Evolutionary conservation across 2,113 vertebrate genomes (phyloP), one percentile per base, ranked within the genome.

Genomic region (Lophotis ruficrista): DNA sequence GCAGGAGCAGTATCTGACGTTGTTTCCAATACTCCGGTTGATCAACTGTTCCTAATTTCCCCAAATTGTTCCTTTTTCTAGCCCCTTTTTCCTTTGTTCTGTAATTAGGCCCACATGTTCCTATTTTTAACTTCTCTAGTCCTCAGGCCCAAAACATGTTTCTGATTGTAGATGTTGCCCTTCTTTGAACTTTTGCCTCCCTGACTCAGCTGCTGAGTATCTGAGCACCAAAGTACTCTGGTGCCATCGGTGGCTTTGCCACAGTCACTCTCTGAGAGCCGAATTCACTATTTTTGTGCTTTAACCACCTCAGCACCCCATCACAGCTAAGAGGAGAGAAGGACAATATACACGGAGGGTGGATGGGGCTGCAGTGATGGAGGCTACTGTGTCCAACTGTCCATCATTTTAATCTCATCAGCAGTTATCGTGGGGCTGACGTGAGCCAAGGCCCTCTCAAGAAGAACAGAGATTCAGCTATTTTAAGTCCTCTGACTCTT

Each of bases 91-190:
- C 70, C 70, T 93, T 97, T 97, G 94, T 94, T 94, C 85, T 95
- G 23, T 95, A 92, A 97, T 94, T 78, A 83, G 57, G 41, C 50
- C 82, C 96, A 92, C 72, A 86, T 95, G 96, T 87, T 80, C 33
- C 93, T 95, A 96, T 96, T 95, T 97, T 97, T 97, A 97, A 93
- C 92, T 95, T 66, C 76, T 79, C 60, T 91, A 90, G 72, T 94
- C 92, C 89, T 96, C 71, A 58, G 85, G 90, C 89, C 83, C 61
- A 80, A 90, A 95, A 75, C 53, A 87, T 95, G 94, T 88, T 97
- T 95, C 87, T 90, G 75, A 90, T 93, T 91, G 89, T 66, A 45
- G 81, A 85, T 70, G 68, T 35, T 96, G 90, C 82, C 94, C 94
- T 96, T 94, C 90, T 94, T 89, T 96, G 95, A 97, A 96, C 95